phyloP scores from a whole-genome alignment of 2,888 invertebrate genomes.

The Mylabris sibirica region DNA sequence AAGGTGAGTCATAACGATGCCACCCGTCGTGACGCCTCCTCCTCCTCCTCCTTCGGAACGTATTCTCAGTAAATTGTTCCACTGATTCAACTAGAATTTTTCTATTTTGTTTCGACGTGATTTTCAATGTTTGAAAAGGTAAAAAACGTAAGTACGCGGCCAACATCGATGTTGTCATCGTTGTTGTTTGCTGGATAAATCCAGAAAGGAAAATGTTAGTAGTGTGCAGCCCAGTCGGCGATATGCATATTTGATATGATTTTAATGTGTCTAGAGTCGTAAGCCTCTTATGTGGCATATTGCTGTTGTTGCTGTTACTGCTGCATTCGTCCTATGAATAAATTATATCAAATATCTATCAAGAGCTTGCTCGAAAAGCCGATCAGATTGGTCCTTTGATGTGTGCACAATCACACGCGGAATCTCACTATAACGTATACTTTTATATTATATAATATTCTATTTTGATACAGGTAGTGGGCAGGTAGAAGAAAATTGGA shows the following conservation, averaged over 20 bases:
- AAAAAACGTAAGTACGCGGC: background rate
- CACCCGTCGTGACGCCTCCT: constrained; percentile 42
- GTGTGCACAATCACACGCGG: constrained; percentile 40
- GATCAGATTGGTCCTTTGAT: constrained; percentile 58
- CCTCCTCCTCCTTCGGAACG: constrained; percentile 32
- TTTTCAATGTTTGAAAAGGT: background rate
- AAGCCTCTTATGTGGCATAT: constrained; percentile 62
- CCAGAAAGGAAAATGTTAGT: constrained; percentile 50
- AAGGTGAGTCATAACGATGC: constrained; percentile 35
- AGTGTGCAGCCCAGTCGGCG: constrained; percentile 53
- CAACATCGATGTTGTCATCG: constrained; percentile 5
- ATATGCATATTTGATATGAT: constrained; percentile 64
- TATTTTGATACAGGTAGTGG: background rate
- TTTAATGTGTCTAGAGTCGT: constrained; percentile 63
- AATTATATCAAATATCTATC: constrained; percentile 79
- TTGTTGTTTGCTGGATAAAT: constrained; percentile 43
- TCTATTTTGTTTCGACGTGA: background rate
- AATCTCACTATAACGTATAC: constrained; percentile 16
- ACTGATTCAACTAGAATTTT: background rate
- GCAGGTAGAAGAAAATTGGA: background rate
- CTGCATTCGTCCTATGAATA: constrained; percentile 71
- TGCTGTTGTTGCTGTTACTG: constrained; percentile 49
- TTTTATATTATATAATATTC: background rate
- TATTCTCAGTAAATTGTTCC: background rate
- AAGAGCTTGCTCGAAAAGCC: constrained; percentile 62